phyloP scores from a whole-genome alignment of 2,113 vertebrate species.

The Anoplopoma fimbria region DNA sequence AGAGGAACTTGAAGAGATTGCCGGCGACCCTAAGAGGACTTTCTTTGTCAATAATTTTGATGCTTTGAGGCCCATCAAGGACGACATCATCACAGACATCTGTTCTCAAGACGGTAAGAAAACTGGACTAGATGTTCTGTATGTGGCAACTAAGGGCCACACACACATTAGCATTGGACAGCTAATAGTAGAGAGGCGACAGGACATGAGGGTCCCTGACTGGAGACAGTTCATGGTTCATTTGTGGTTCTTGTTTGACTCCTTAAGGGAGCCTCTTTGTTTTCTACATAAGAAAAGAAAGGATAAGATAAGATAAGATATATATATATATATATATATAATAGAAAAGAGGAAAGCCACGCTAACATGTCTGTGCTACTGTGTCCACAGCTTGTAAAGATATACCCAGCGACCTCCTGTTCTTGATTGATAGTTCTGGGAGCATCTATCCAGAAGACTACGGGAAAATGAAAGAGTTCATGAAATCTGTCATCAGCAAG shows the following conservation, averaged over 20 bases:
- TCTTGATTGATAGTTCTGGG: conserved; percentile 88
- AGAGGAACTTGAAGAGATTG: conserved; percentile 81
- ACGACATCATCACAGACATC: conserved; percentile 85
- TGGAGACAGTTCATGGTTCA: background rate
- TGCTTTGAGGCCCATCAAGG: conserved; percentile 83
- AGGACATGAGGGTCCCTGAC: background rate
- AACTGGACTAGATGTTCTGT: background rate
- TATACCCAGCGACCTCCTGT: conserved; percentile 85
- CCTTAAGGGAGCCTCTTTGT: background rate
- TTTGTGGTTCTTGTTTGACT: background rate
- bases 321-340: too few species aligned
- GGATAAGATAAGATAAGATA: too few species aligned
- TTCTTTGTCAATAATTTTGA: conserved; percentile 88
- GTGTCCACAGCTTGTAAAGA: conserved; percentile 84
- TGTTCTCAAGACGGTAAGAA: conserved; percentile 86
- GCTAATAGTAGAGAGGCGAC: background rate
- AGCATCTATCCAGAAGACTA: conserved; percentile 83
- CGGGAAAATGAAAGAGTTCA: conserved; percentile 86
- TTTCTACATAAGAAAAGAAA: background rate
- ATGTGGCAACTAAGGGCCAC: background rate
- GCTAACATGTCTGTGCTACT: conserved; percentile 14
- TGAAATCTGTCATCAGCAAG: conserved; percentile 79
- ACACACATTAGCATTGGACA: background rate
- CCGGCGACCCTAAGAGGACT: conserved; percentile 72
- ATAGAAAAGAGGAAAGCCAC: background rate